Percentiles rank a stretch among this genome's conserved stretches.
These are phyloP conservation scores for Mustela nigripes DNA, from an alignment of 2,113 vertebrate genomes.

Conservation along the genomic window DNA sequence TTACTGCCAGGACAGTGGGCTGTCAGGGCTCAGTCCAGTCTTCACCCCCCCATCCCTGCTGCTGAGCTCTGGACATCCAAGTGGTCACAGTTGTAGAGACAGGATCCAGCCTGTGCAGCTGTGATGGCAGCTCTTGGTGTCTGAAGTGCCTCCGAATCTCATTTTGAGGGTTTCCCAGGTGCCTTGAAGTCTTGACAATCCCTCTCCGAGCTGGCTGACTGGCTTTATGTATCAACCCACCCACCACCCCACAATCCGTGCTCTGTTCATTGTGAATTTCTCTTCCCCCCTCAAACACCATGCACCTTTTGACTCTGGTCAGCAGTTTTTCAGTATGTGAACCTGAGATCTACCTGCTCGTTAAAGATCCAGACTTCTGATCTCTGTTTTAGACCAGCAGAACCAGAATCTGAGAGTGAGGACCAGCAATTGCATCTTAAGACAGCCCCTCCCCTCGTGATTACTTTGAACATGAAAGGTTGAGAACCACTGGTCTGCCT, in stretches of 20 bases:
- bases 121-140: background rate
- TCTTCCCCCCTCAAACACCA: background rate
- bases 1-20: background rate
- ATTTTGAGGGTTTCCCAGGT: background rate
- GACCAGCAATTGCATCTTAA: background rate
- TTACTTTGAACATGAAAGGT: background rate
- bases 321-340: background rate
- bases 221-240: background rate
- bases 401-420: slow-evolving; percentile 6
- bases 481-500: background rate
- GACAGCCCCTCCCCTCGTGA: background rate
- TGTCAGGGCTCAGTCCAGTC: background rate
- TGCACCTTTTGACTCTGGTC: background rate
- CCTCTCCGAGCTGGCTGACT: background rate
- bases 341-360: background rate
- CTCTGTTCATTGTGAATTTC: background rate
- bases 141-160: background rate
- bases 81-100: background rate
- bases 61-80: background rate
- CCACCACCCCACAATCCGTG: background rate
- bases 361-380: background rate
- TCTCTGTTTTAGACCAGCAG: background rate
- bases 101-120: background rate
- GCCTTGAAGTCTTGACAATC: background rate
- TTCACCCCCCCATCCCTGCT: background rate